A percentile compares a stretch with the other conserved stretches of the same genome.
These are phyloP conservation scores for Drosophila lowei DNA, from an alignment of 1,140 invertebrate genomes.

Conservation along the genomic window DNA sequence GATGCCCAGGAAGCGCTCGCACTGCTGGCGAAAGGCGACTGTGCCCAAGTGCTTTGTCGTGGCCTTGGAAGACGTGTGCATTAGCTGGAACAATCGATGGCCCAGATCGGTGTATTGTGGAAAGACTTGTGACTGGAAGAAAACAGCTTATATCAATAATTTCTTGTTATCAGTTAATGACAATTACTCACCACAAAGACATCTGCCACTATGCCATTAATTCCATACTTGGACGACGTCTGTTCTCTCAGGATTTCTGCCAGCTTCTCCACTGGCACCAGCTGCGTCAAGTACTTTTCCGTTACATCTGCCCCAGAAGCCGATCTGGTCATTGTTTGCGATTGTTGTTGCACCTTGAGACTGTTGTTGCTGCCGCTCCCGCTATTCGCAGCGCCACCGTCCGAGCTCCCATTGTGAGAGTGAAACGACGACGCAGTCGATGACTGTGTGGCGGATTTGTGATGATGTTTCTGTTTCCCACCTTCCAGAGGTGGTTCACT, in stretches of 20 bases:
- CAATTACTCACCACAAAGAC: conserved; percentile 85
- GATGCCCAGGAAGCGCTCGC: conserved; percentile 88
- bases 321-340: conserved; percentile 83
- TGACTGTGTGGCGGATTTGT: conserved; percentile 54
- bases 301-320: conserved; percentile 86
- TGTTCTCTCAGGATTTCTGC: conserved; percentile 87
- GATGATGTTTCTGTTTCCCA: conserved; percentile 59
- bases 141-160: conserved; percentile 11
- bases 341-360: conserved; percentile 67
- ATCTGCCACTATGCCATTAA: conserved; percentile 87
- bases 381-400: conserved; percentile 25
- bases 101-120: conserved; percentile 90
- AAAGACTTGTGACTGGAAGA: conserved; percentile 89
- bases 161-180: conserved; percentile 40
- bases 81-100: conserved; percentile 86
- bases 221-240: conserved; percentile 86
- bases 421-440: conserved; percentile 13
- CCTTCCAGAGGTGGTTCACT: conserved; percentile 67
- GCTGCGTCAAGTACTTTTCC: conserved; percentile 85
- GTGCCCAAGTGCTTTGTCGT: conserved; percentile 86
- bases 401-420: conserved; percentile 46
- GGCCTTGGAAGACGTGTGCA: conserved; percentile 85
- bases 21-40: conserved; percentile 87
- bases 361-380: conserved; percentile 56
- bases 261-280: conserved; percentile 88